A percentile compares a stretch with the other conserved stretches of the same genome.
Conservation (phyloP, 2,113 vertebrate genomes). For the Crocuta crocuta region DNA sequence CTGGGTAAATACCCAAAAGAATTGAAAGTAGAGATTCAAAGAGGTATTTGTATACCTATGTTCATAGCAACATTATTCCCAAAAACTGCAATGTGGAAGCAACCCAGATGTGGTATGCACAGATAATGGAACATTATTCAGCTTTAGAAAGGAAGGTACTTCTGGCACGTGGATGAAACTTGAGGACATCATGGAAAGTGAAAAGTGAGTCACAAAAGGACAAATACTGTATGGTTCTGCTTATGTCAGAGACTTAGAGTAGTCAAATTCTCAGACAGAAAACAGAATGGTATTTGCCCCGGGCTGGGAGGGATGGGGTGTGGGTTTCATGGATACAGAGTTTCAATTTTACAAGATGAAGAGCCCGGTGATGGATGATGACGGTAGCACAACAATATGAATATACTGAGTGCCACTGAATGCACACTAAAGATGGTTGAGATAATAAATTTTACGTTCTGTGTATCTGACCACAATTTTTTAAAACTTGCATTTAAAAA, state of each 20-base stretch:
- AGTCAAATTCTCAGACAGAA: background rate
- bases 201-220: background rate
- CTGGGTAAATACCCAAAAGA: background rate
- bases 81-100: background rate
- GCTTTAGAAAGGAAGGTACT: background rate
- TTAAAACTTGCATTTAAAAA: background rate
- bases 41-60: background rate
- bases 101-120: background rate
- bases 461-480: background rate
- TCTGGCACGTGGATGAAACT: background rate
- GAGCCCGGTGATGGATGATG: no score
- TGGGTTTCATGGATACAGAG: no score
- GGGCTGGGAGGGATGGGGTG: background rate
- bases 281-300: background rate
- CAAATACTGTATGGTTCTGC: background rate
- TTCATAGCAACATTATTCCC: background rate
- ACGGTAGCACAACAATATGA: fast-evolving
- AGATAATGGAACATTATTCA: background rate
- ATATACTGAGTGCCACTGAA: background rate
- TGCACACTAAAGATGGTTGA: background rate
- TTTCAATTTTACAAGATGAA: no score
- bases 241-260: background rate
- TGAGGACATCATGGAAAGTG: background rate
- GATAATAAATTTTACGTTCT: background rate
- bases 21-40: background rate